phyloP scores from a whole-genome alignment of 2,888 invertebrate genomes.

The Eristalis intricaria region DNA sequence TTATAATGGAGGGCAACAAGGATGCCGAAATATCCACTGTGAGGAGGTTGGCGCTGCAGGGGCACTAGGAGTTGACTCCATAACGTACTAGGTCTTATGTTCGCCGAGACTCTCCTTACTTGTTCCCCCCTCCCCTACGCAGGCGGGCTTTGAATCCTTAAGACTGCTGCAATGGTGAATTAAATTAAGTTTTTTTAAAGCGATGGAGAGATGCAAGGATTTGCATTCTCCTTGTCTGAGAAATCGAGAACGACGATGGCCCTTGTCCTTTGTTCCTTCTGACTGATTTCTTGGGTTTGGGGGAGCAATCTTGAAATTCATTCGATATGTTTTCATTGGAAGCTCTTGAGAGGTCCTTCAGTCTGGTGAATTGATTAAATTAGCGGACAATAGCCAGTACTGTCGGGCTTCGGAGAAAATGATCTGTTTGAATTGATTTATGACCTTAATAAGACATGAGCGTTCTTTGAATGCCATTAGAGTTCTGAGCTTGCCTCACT shows the following conservation, averaged over 20 bases:
- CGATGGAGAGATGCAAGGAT: constrained; percentile 9
- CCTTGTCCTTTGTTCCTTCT: neutral
- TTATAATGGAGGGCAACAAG: constrained; percentile 50
- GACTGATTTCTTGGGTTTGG: too few species aligned
- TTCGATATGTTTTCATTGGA: too few species aligned
- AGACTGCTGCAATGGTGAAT: constrained; percentile 19
- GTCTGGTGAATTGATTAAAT: too few species aligned
- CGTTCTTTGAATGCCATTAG: neutral
- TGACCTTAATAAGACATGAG: neutral
- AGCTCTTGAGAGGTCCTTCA: too few species aligned
- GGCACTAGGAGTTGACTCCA: constrained; percentile 29
- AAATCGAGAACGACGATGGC: neutral
- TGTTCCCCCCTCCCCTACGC: neutral
- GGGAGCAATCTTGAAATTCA: too few species aligned
- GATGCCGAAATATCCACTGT: constrained; percentile 25
- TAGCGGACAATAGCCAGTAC: too few species aligned
- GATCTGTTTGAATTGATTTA: neutral
- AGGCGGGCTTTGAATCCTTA: constrained; percentile 2
- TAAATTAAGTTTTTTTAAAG: constrained; percentile 40
- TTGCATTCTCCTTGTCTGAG: constrained; percentile 1
- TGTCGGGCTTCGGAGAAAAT: too few species aligned
- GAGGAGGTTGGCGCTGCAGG: neutral
- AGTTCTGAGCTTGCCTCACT: neutral
- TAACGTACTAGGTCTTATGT: constrained; percentile 38
- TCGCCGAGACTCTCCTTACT: neutral